Evolutionary conservation across 2,113 vertebrate species (phyloP), one percentile per base, ranked within the genome.

Genomic region (Poeciliopsis retropinna): DNA sequence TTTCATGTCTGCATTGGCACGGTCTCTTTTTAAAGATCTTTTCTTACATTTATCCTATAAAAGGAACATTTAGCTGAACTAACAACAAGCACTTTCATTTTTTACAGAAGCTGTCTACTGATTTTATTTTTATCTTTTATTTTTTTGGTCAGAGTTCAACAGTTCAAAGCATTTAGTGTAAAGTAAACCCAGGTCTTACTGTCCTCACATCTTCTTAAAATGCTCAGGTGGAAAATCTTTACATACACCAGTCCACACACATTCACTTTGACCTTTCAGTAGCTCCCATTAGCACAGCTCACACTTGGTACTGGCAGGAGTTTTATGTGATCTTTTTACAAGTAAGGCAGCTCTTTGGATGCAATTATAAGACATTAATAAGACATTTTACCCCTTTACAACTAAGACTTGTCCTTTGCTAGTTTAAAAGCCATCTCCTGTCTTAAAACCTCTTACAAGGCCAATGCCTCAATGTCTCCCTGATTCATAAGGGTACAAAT

Each of bases 221-320:
- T 7, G 5, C 60, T 29, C 28, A 29, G 1, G 11, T 61, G 12
- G 27, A 13, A 29, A 14, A 5, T 17, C 61, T 63, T 63, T 29
- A 29, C 29, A 31, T 1, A 9, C 5, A 31, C 25, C 51, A 57
- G 25, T n/a, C 51, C 51, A n/a, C 7, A 57, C 25, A 3, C 30
- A 32, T 63, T 63, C 19, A 17, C 61, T 63, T 63, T 63, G 61
- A 63, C 61, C 61, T 63, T 63, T 63, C 30, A 31, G 61, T 63
- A 63, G 30, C 30, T 63, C 61, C 30, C 61, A 63, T 63, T 63
- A 63, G 61, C 17, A 30, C 15, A 19, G 61, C 61, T 63, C 61
- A 63, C 61, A 32, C n/a, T 17, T 31, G 9, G 61, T 30, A 63
- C 29, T 22, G 30, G 19, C 61, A 22, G 14, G 30, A 30, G 19